Evolutionary conservation across 2,797 vertebrate species (phyloP).

Genomic region (Borostomias antarcticus): DNA sequence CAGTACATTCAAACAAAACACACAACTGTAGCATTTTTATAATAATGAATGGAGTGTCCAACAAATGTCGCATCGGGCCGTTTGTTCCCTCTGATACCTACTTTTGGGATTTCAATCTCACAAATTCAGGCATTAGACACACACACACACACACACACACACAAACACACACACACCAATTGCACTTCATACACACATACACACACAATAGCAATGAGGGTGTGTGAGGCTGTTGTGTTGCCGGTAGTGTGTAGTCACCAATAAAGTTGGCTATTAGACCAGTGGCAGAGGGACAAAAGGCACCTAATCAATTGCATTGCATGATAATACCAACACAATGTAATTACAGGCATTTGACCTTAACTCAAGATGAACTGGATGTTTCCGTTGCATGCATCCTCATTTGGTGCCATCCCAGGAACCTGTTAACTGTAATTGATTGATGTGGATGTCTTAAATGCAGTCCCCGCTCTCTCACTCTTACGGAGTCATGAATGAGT

Average conservation of each 20-base stretch:
- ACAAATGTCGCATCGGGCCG: constrained; percentile 38
- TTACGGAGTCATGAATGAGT: constrained; percentile 63
- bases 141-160: constrained; percentile 36
- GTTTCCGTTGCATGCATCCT: background rate
- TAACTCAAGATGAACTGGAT: too few species aligned
- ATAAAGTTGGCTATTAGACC: background rate
- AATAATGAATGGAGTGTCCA: background rate
- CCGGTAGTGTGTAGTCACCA: background rate
- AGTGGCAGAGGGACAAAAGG: background rate
- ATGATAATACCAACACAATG: background rate
- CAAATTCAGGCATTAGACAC: too few species aligned
- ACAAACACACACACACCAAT: constrained; percentile 18
- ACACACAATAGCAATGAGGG: background rate
- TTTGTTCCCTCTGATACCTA: constrained; percentile 38
- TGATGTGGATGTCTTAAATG: constrained; percentile 39
- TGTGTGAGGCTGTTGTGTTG: background rate
- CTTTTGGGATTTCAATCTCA: constrained; percentile 11
- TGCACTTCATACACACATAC: background rate
- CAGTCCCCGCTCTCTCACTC: constrained; percentile 61
- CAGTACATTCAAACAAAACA: constrained; percentile 40
- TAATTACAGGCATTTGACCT: background rate
- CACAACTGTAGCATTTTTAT: constrained; percentile 28
- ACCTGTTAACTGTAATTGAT: background rate
- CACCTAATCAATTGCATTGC: background rate
- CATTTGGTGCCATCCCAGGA: background rate